Evolutionary conservation across 2,888 invertebrate species (phyloP), one percentile per base, ranked within the genome.

Genomic region (Torymus texanus): DNA sequence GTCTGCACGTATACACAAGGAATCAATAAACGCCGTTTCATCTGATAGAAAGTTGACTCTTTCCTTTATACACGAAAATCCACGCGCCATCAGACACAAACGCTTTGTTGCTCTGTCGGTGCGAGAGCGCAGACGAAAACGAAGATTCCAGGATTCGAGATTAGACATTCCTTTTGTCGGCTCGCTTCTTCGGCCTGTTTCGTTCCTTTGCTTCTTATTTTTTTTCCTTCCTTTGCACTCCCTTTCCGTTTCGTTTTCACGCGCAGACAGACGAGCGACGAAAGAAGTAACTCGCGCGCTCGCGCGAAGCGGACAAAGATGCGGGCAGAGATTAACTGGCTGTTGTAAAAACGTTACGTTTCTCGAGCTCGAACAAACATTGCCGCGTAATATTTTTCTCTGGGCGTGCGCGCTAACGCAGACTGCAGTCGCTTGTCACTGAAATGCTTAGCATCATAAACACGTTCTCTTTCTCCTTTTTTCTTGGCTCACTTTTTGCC

Each of bases 321-420:
- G 66, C 67, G 72, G 67, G 61, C 78, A 59, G 41, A 75, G 78
- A 79, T 79, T 78, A 74, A 74, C 68, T 74, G 74, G 58, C 74
- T 53, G 67, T 41, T 75, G 68, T 59, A 63, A 74, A 73, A 70
- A 74, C 51, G 68, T 59, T 50, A 70, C 74, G 53, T 70, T 67
- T 63, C 53, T 14, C 51, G 59, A 68, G 21, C 50, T 21, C 21
- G 62, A 62, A 56, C n/a, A 67, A 62, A 18, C 56, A 63, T 51
- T 41, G 41, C 59, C 18, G 58, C 18, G 58, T 50, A 63, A 79
- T 79, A 70, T 63, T 74, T 74, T 79, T 67, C 61, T 53, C 24
- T 18, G 29, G 29, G 29, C 3, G 29, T 5, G 4, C 29, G 4
- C 10, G 29, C 29, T 5, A 29, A 29, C 2, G 29, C 29, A 29